phyloP scores from a whole-genome alignment of 2,113 vertebrate species.

The Tychaedon coryphoeus region DNA sequence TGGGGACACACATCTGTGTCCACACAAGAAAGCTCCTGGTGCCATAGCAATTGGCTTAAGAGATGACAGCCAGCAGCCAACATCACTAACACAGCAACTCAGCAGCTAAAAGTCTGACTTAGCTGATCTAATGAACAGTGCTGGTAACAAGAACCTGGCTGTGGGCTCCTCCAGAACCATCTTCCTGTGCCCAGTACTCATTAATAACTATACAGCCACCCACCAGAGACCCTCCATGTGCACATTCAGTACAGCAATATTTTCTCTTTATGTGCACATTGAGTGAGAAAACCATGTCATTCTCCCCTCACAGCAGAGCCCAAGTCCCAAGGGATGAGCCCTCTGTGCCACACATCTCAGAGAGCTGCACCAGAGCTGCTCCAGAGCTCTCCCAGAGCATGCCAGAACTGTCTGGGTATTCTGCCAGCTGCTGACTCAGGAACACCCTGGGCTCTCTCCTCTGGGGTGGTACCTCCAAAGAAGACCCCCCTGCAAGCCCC shows the following conservation, averaged over 20 bases:
- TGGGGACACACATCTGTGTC: no score
- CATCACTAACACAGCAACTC: background rate
- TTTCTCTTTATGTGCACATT: fast-evolving
- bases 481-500: background rate
- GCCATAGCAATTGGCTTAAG: background rate
- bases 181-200: background rate
- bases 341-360: background rate
- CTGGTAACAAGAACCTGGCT: fast-evolving
- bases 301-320: background rate
- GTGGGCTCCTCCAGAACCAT: background rate
- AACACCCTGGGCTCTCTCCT: background rate
- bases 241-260: background rate
- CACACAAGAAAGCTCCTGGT: background rate
- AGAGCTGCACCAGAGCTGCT: background rate
- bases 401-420: background rate
- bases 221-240: background rate
- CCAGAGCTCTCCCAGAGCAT: background rate
- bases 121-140: background rate
- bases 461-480: background rate
- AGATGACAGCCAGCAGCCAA: background rate
- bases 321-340: background rate
- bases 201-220: background rate
- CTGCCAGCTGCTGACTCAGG: background rate
- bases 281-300: background rate
- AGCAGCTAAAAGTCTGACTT: background rate